phyloP scores from a whole-genome alignment of 2,888 invertebrate genomes.

The Drosophila fulvimacula region DNA sequence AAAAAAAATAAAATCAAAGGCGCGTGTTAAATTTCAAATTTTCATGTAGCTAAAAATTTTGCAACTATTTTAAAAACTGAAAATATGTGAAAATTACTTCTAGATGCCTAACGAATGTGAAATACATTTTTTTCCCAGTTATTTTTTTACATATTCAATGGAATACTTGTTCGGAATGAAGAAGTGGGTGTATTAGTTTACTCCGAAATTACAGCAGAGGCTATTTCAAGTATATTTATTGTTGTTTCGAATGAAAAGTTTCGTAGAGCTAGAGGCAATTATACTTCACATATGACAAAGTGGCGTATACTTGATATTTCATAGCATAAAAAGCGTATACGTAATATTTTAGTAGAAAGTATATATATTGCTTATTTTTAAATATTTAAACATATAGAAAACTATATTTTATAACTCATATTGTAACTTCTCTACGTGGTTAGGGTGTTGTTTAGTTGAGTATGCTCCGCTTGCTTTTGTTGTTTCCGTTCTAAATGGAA shows the following conservation, averaged over 20 bases:
- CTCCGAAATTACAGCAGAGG: not conserved
- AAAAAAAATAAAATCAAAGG: constrained; percentile 51
- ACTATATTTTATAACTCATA: no score
- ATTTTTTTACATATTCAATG: not conserved
- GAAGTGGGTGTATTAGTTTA: not conserved
- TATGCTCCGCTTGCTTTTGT: not conserved
- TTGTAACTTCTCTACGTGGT: not conserved
- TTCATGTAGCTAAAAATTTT: constrained; percentile 15
- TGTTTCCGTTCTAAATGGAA: constrained; percentile 64
- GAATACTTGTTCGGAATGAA: not conserved
- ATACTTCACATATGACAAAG: not conserved
- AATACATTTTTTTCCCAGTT: not conserved
- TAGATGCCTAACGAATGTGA: constrained; percentile 24
- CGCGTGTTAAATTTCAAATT: constrained; percentile 50
- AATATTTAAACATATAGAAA: no score
- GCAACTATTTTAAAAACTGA: not conserved
- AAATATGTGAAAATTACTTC: constrained; percentile 33
- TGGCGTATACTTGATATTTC: not conserved
- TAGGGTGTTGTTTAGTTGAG: not conserved
- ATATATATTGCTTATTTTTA: no score
- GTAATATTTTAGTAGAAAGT: not conserved
- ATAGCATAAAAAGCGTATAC: not conserved
- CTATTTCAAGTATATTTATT: not conserved
- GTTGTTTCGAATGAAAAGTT: not conserved
- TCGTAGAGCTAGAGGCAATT: not conserved